A percentile compares a stretch with the other conserved stretches of the same genome.
phyloP scores from a whole-genome alignment of 2,113 vertebrate species.

The Psephotus haematonotus region DNA sequence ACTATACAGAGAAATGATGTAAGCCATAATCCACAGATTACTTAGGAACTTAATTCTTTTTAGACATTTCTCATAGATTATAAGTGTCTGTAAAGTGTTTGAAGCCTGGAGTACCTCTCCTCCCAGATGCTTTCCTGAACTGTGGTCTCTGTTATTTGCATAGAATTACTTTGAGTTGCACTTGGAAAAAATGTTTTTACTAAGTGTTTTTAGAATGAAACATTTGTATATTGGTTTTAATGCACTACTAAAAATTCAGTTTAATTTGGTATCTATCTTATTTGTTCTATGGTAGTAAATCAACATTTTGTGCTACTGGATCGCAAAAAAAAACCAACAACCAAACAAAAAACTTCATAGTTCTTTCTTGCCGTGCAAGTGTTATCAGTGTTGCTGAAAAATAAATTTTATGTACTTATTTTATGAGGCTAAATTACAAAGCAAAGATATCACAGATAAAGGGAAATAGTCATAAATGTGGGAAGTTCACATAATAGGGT shows the following conservation, averaged over 20 bases:
- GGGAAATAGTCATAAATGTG: background rate
- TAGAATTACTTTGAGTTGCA: background rate
- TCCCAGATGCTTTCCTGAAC: background rate
- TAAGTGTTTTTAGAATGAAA: background rate
- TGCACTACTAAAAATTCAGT: background rate
- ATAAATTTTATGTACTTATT: background rate
- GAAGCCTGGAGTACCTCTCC: background rate
- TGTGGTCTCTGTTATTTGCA: background rate
- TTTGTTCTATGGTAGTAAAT: background rate
- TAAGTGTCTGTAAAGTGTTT: background rate
- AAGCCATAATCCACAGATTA: background rate
- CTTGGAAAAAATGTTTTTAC: background rate
- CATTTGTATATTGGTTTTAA: background rate
- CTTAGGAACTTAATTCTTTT: background rate
- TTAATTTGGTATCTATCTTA: background rate
- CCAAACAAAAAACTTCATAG: background rate
- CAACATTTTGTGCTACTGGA: background rate
- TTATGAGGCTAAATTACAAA: background rate
- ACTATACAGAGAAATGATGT: background rate
- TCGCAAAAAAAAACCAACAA: rapidly evolving
- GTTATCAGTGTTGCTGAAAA: background rate
- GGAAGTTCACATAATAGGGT: background rate
- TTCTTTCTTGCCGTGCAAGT: background rate
- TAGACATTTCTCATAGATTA: background rate
- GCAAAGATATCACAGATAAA: background rate